Evolutionary conservation across 2,888 invertebrate species (phyloP).

Genomic region (Ochropleura leucogaster): DNA sequence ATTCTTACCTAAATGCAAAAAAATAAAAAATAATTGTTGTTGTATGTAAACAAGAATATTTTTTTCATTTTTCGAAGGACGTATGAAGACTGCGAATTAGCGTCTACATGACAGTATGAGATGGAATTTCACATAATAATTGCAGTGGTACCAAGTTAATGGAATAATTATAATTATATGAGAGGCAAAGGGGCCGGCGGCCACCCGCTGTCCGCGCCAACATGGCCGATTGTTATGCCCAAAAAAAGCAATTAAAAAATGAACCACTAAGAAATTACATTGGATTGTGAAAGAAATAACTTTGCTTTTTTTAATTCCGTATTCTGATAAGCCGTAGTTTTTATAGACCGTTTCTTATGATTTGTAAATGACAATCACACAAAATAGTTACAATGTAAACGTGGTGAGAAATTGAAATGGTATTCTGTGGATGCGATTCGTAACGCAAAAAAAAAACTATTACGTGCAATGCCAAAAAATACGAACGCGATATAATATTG

Average conservation of each 20-base stretch:
- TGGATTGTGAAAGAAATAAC: constrained; percentile 77
- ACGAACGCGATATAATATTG: constrained; percentile 46
- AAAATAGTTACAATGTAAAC: constrained; percentile 75
- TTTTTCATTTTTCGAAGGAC: constrained; percentile 17
- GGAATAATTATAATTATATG: constrained; percentile 89
- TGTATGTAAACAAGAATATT: not conserved
- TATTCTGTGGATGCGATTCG: constrained; percentile 71
- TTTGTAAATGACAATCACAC: constrained; percentile 79
- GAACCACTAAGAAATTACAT: constrained; percentile 83
- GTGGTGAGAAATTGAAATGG: constrained; percentile 80
- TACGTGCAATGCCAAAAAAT: constrained; percentile 65
- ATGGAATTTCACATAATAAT: constrained; percentile 85
- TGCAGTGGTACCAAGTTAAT: constrained; percentile 87
- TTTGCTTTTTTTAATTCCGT: constrained; percentile 69
- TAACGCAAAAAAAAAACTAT: constrained; percentile 72
- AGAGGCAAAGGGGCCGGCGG: constrained; percentile 84
- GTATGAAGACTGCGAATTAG: constrained; percentile 62
- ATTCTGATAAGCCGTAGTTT: constrained; percentile 73
- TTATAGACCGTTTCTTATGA: constrained; percentile 77
- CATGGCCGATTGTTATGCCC: constrained; percentile 86
- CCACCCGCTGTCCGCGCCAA: constrained; percentile 85
- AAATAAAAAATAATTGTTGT: constrained; percentile 41
- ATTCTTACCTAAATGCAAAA: constrained; percentile 38
- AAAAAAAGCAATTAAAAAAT: constrained; percentile 88
- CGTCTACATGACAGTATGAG: constrained; percentile 73